A percentile compares a stretch with the other conserved stretches of the same genome.
phyloP scores from a whole-genome alignment of 2,797 vertebrate genomes.

The Adrianichthys oophorus region DNA sequence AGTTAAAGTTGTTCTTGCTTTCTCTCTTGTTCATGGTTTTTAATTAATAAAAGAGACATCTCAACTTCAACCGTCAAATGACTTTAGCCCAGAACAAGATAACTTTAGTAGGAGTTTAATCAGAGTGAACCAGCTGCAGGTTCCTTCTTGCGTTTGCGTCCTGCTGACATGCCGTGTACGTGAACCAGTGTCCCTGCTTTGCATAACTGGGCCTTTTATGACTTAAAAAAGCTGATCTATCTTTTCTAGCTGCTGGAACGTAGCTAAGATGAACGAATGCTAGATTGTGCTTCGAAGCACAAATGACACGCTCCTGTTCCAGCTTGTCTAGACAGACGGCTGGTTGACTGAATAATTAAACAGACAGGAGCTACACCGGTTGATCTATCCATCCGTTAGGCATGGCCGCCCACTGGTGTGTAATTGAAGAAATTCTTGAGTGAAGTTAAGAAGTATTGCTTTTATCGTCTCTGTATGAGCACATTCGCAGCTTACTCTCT shows the following conservation, averaged over 20 bases:
- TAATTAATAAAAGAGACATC: too few relatives aligned
- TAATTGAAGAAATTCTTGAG: slow-evolving; percentile 28
- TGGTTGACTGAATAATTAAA: slow-evolving; percentile 72
- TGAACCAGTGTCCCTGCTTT: slow-evolving; percentile 33
- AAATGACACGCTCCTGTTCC: slow-evolving; percentile 54
- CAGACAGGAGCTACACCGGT: slow-evolving; percentile 33
- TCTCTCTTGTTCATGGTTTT: too few relatives aligned
- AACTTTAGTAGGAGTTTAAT: too few relatives aligned
- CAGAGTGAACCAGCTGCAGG: too few relatives aligned
- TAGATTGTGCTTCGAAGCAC: slow-evolving; percentile 49
- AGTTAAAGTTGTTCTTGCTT: too few relatives aligned
- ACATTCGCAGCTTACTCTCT: slow-evolving; percentile 9
- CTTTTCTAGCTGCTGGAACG: slow-evolving; percentile 34
- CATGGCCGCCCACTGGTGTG: slow-evolving; percentile 46
- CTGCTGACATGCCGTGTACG: slow-evolving; percentile 41
- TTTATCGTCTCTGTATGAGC: neutral
- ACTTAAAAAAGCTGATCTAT: slow-evolving; percentile 15
- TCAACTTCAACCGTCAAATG: too few relatives aligned
- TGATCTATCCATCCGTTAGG: slow-evolving; percentile 57
- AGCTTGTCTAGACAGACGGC: slow-evolving; percentile 40
- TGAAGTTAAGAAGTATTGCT: slow-evolving; percentile 1
- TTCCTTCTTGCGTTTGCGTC: slow-evolving; percentile 32
- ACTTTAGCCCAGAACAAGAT: too few relatives aligned
- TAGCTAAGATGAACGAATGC: slow-evolving; percentile 34
- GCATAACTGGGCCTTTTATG: slow-evolving; percentile 15